Evolutionary conservation across 2,113 vertebrate species (phyloP), one percentile per base, ranked within the genome.

Genomic region (Formicarius rufipectus): DNA sequence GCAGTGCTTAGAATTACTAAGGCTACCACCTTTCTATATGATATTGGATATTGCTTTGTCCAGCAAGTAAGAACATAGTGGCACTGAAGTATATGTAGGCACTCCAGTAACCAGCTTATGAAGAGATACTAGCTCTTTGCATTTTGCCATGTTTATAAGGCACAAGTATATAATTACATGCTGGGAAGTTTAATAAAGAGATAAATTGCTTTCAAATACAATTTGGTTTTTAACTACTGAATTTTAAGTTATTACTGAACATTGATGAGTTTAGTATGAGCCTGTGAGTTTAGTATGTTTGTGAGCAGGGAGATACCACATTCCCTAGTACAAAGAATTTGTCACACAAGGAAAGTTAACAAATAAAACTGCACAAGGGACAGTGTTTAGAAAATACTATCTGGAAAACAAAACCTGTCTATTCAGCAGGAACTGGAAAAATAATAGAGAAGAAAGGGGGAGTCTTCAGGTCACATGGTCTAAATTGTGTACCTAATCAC

Each of bases 181-280:
- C 81, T 87, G 79, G 15, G 68, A 56, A 78, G 25, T 82, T 93
- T 58, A 90, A 89, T 84, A 87, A 84, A 94, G 85, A 76, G 80
- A 33, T 62, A 7, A 58, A 84, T 81, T 93, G 86, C 33, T 37
- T 77, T 80, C 22, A 71, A 94, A n/a, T 45, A 83, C 90, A 58
- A 71, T 82, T 89, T 53, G 16, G 40, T 59, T 81, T 93, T 84
- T 91, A 58, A 49, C 40, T 47, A 49, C 47, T 81, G 74, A 28
- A 53, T 86, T 96, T 93, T 79, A 69, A 97, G 52, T 93, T 84
- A 56, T 71, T 91, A 66, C 64, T 86, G 84, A 90, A 39, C 31
- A 75, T 6, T 71, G 42, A 67, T 59, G n/a, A n/a, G n/a, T n/a
- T n/a, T n/a, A n/a, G n/a, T n/a, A n/a, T 37, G 40, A 33, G 52